phyloP scores from a whole-genome alignment of 2,797 vertebrate genomes.

The Fistularia tabacaria region DNA sequence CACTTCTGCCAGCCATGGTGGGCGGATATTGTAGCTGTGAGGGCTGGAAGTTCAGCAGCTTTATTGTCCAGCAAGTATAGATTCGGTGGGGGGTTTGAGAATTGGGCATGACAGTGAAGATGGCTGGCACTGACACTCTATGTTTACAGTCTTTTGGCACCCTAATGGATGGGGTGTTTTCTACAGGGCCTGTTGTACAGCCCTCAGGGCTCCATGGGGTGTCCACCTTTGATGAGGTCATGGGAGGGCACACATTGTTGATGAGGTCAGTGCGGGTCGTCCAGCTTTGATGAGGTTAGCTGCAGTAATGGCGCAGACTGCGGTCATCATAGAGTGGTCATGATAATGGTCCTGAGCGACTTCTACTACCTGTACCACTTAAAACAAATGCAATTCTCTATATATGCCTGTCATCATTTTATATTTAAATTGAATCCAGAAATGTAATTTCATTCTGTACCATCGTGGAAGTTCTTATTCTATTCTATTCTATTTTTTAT shows the following conservation, averaged over 20 bases:
- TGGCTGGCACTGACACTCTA: constrained; percentile 59
- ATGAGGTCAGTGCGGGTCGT: constrained; percentile 79
- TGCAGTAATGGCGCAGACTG: constrained; percentile 48
- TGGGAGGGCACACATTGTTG: constrained; percentile 69
- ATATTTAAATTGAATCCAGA: too few species aligned
- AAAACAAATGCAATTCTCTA: constrained; percentile 14
- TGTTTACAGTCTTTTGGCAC: constrained; percentile 72
- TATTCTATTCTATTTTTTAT: too few species aligned
- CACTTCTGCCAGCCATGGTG: constrained; percentile 71
- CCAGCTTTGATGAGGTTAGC: constrained; percentile 81
- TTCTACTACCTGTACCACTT: constrained; percentile 45
- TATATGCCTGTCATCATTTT: not conserved
- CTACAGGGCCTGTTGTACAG: constrained; percentile 56
- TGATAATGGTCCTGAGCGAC: constrained; percentile 54
- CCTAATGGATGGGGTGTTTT: constrained; percentile 76
- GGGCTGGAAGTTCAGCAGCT: constrained; percentile 55
- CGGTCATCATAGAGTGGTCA: constrained; percentile 56
- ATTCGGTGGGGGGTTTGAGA: constrained; percentile 49
- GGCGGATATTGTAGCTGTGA: constrained; percentile 72
- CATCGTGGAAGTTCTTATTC: too few species aligned
- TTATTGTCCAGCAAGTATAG: constrained; percentile 63
- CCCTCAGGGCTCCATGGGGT: constrained; percentile 61
- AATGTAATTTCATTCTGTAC: too few species aligned
- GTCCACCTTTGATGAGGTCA: constrained; percentile 81
- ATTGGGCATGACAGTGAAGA: constrained; percentile 70